These are phyloP conservation scores for Pemphigus obesinymphae DNA, from an alignment of 1,140 invertebrate species.

Conservation along the genomic window DNA sequence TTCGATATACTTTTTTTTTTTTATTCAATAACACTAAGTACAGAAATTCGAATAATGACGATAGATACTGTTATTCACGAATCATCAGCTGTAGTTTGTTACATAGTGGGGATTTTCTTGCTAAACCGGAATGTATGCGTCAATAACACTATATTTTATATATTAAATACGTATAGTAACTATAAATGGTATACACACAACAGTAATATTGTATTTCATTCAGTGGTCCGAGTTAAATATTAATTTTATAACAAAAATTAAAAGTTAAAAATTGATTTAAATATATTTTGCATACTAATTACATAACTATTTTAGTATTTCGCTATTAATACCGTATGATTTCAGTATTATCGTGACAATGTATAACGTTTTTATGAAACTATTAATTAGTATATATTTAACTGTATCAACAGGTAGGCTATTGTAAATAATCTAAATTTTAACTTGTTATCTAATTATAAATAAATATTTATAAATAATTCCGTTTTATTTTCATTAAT, in stretches of 20 bases:
- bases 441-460: neutral
- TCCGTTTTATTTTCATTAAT: no score
- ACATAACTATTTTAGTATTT: neutral
- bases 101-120: constrained; percentile 8
- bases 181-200: neutral
- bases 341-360: no score
- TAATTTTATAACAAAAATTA: neutral
- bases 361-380: neutral
- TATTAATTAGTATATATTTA: neutral
- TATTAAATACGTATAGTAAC: no score
- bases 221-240: neutral
- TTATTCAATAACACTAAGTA: no score
- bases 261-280: neutral
- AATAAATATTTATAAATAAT: neutral
- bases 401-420: neutral
- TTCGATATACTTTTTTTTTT: no score
- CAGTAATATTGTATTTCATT: neutral
- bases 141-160: neutral
- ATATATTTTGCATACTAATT: neutral
- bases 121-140: neutral
- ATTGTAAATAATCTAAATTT: neutral
- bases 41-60: no score
- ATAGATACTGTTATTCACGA: no score
- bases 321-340: neutral
- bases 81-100: no score